Conservation (phyloP, 2,113 vertebrate species). For the Clinocottus analis region DNA sequence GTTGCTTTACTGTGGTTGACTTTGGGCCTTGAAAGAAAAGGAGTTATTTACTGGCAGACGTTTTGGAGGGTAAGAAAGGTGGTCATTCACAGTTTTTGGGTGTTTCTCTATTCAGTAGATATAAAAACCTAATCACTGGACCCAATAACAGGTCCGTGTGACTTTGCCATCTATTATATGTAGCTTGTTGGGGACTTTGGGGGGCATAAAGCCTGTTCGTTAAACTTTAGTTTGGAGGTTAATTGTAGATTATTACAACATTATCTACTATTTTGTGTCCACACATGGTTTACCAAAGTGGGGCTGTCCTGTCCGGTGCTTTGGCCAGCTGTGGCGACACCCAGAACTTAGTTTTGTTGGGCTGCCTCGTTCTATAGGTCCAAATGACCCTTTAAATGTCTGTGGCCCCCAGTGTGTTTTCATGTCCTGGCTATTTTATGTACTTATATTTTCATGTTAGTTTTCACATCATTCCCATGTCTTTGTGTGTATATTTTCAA, state of each 20-base stretch:
- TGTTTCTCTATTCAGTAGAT: conserved; percentile 2
- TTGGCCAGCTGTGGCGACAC: conserved; percentile 69
- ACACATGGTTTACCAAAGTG: conserved; percentile 63
- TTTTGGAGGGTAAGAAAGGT: conserved; percentile 53
- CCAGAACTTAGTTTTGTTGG: conserved; percentile 39
- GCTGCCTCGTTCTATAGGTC: conserved; percentile 50
- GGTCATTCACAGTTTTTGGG: conserved; percentile 15
- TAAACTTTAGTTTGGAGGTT: conserved; percentile 18
- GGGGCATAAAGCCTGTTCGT: not conserved
- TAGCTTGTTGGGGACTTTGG: not conserved
- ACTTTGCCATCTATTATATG: not conserved
- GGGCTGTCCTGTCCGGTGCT: conserved; percentile 36
- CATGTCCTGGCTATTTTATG: conserved; percentile 65
- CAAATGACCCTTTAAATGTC: conserved; percentile 62
- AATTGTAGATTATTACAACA: conserved; percentile 4
- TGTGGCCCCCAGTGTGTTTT: conserved; percentile 64
- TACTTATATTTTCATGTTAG: conserved; percentile 65
- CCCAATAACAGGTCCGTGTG: not conserved
- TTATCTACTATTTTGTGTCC: conserved; percentile 58
- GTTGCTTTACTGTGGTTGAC: conserved; percentile 67
- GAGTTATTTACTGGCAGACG: conserved; percentile 19
- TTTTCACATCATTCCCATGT: conserved; percentile 63
- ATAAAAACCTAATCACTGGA: not conserved
- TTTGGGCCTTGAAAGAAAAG: conserved; percentile 57
- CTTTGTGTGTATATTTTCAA: conserved; percentile 51